phyloP scores from a whole-genome alignment of 2,888 invertebrate genomes.

The Trissolcus japonicus region DNA sequence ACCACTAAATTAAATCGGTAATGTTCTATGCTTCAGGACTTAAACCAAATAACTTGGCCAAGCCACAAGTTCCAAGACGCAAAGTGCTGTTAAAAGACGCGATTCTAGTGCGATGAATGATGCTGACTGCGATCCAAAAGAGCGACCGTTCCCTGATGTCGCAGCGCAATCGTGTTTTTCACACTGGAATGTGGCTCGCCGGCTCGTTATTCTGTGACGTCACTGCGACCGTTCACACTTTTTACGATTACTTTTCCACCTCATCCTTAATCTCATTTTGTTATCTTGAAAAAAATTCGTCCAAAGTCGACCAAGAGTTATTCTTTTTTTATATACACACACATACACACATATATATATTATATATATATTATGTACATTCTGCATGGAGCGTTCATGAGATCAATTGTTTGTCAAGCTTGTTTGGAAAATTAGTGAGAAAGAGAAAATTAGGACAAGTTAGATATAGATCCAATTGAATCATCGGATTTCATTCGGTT shows the following conservation, averaged over 20 bases:
- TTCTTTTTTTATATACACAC: too few relatives aligned
- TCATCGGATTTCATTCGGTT: conserved; percentile 3
- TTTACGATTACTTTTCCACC: conserved; percentile 16
- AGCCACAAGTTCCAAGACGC: conserved; percentile 71
- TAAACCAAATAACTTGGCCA: conserved; percentile 74
- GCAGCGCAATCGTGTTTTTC: conserved; percentile 5
- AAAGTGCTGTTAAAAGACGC: conserved; percentile 64
- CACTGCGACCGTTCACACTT: conserved; percentile 27
- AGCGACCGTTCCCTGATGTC: conserved; percentile 49
- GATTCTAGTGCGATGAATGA: conserved; percentile 62
- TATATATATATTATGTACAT: too few relatives aligned
- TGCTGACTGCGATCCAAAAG: conserved; percentile 59
- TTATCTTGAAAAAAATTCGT: too few relatives aligned
- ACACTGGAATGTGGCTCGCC: conserved; percentile 40
- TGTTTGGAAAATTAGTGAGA: neutral
- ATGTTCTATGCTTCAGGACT: conserved; percentile 74
- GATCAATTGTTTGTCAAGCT: neutral
- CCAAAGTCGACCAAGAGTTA: too few relatives aligned
- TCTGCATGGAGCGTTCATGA: too few relatives aligned
- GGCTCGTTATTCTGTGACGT: conserved; percentile 75
- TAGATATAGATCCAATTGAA: too few relatives aligned
- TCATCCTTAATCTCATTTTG: neutral
- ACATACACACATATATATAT: too few relatives aligned
- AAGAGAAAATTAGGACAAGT: too few relatives aligned
- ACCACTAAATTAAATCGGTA: conserved; percentile 59